These are phyloP conservation scores for Ctenomys sociabilis DNA, from an alignment of 2,113 vertebrate species.

Conservation along the genomic window DNA sequence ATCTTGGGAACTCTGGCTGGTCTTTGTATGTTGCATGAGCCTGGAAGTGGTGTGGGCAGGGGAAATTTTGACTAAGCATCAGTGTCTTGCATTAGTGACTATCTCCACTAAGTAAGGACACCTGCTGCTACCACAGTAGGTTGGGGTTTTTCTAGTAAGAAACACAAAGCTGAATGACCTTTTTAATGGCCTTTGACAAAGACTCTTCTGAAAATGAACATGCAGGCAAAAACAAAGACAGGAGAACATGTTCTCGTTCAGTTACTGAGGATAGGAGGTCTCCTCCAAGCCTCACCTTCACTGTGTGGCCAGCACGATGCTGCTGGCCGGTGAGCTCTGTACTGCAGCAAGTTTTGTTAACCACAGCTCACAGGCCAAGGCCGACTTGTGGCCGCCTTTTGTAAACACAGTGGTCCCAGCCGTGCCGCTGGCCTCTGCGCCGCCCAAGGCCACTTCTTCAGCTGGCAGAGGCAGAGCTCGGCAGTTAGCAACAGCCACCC, in stretches of 20 bases:
- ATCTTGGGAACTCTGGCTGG: not conserved
- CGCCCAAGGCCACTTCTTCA: not conserved
- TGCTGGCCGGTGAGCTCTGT: slow-evolving; percentile 32
- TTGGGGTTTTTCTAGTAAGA: not conserved
- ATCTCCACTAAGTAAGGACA: not conserved
- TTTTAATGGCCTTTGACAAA: slow-evolving; percentile 6
- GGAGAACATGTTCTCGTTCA: not conserved
- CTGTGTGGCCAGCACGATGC: slow-evolving; percentile 37
- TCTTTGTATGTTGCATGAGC: not conserved
- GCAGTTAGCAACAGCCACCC: not conserved
- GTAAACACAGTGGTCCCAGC: slow-evolving; percentile 22
- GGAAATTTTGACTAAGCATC: not conserved
- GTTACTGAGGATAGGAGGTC: not conserved
- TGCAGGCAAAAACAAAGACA: slow-evolving; percentile 51
- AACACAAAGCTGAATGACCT: not conserved
- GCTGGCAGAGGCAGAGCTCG: rapidly evolving
- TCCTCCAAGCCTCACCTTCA: not conserved
- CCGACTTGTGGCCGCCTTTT: not conserved
- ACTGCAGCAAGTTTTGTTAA: slow-evolving; percentile 26
- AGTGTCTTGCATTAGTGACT: not conserved
- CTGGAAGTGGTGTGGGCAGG: not conserved
- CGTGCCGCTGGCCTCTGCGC: not conserved
- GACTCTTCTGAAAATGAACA: slow-evolving; percentile 47
- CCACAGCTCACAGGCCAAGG: slow-evolving; percentile 13
- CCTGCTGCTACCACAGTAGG: not conserved